Conservation (phyloP, 2,797 vertebrate genomes). For the Monodelphis domestica region DNA sequence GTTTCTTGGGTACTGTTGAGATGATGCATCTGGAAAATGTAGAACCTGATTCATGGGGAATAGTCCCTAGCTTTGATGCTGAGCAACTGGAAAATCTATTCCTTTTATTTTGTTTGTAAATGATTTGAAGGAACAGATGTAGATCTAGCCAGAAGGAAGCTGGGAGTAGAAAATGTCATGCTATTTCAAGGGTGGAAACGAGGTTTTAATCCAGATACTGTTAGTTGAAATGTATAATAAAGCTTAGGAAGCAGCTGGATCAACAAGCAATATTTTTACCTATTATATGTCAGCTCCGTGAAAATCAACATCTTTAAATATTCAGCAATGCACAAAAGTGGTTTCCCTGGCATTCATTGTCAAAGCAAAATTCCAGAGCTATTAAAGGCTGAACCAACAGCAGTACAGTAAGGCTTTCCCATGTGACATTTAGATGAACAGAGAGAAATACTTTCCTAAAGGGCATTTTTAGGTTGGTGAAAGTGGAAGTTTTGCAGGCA, state of each 20-base stretch:
- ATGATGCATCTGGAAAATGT: conserved; percentile 8
- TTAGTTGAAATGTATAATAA: neutral
- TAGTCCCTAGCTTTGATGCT: neutral
- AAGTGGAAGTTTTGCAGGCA: neutral
- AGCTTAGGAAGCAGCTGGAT: conserved; percentile 32
- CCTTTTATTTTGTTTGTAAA: conserved; percentile 22
- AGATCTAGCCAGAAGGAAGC: neutral
- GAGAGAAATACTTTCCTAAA: conserved; percentile 24
- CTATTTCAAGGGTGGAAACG: conserved; percentile 10
- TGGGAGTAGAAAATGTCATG: conserved; percentile 31
- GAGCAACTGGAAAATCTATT: neutral
- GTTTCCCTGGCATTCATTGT: conserved; percentile 45
- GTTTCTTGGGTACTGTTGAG: conserved; percentile 49
- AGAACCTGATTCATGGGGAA: conserved; percentile 4
- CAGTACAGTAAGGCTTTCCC: conserved; percentile 25
- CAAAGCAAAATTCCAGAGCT: conserved; percentile 57
- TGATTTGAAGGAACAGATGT: neutral
- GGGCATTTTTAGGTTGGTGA: neutral
- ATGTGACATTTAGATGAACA: conserved; percentile 30
- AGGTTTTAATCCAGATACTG: conserved; percentile 32
- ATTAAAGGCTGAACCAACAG: neutral
- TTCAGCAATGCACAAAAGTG: neutral
- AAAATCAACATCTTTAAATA: conserved; percentile 52
- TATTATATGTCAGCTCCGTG: conserved; percentile 1
- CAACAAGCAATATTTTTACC: conserved; percentile 28